Base-by-base conservation (phyloP, 2,113 vertebrate genomes). In the Hypanus sabinus region DNA sequence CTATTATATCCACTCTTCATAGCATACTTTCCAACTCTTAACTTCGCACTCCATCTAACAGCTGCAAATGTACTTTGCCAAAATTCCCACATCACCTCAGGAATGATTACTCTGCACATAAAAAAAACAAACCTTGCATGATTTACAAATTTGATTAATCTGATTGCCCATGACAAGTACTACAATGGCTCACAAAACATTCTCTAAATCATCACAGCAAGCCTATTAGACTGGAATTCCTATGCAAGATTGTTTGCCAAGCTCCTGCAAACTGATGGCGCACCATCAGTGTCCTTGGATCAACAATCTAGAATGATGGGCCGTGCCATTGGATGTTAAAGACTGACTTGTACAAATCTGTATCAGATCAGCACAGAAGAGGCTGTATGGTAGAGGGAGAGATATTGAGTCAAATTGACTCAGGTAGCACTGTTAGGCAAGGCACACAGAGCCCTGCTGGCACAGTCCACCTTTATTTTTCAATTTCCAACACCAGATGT, bases 21-120 rank as follows among this genome's bases (percentile, higher is more conserved):
- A 92, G 68, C 62, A 87, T 87, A 87, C 83, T 87, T 87, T 71
- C 90, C n/a, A 70, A 18, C 68, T 71, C 65, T 38, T 33, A 71
- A 71, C 33, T 70, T 92, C 46, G 30, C 33, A 38, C 88, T 6
- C 88, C 88, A 68, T 68, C 90, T 27, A 83, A 71, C 90, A 92
- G 33, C 90, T 92, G 90, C 22, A 70, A 92, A 92, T 92, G 65
- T 65, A 92, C 20, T 92, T 92, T 24, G 38, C 90, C 90, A 8
- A 92, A 92, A 92, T 92, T 92, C 90, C 65, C 90, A 92, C 90
- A 70, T 71, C 90, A 70, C 46, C 71, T 92, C 90, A 92, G 90
- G 62, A 92, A 92, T 92, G 90, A 92, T 92, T 92, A 71, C 57
- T 87, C 70, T 92, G 70, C 90, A 46, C 90, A 38, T 70, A 92